Percentiles rank a stretch among this genome's conserved stretches.
phyloP scores from a whole-genome alignment of 1,140 invertebrate species.

The Anastrepha obliqua region DNA sequence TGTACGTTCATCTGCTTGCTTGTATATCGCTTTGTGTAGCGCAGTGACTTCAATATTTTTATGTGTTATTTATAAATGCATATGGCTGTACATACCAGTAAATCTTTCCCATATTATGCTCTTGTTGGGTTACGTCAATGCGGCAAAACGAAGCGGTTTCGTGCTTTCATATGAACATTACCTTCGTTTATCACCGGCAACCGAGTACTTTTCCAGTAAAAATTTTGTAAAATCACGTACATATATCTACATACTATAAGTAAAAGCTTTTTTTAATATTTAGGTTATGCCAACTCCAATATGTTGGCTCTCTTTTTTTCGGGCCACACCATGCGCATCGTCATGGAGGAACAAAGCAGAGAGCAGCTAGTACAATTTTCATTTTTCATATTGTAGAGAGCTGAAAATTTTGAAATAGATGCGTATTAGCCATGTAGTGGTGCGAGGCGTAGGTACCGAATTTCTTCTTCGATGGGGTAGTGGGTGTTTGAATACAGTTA shows the following conservation, averaged over 20 bases:
- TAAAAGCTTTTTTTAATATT: neutral
- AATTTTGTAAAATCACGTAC: constrained; percentile 1
- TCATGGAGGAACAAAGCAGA: neutral
- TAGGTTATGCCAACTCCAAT: neutral
- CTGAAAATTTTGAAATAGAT: neutral
- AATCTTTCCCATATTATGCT: neutral
- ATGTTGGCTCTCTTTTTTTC: neutral
- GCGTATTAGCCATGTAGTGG: neutral
- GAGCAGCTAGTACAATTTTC: neutral
- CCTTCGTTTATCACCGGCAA: neutral
- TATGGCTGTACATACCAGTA: neutral
- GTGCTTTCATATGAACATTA: neutral
- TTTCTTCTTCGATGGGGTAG: neutral
- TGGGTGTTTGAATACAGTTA: neutral
- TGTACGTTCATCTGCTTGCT: too few relatives aligned
- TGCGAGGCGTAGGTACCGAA: neutral
- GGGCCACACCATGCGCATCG: neutral
- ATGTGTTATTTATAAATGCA: neutral
- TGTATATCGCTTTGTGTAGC: too few relatives aligned
- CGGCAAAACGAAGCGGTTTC: constrained; percentile 1
- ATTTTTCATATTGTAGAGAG: too few relatives aligned
- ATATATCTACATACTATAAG: too few relatives aligned
- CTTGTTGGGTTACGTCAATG: constrained; percentile 25
- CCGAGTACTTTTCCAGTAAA: constrained; percentile 31
- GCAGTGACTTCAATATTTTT: neutral